phyloP scores from a whole-genome alignment of 2,888 invertebrate species.

The Drosophila testacea region DNA sequence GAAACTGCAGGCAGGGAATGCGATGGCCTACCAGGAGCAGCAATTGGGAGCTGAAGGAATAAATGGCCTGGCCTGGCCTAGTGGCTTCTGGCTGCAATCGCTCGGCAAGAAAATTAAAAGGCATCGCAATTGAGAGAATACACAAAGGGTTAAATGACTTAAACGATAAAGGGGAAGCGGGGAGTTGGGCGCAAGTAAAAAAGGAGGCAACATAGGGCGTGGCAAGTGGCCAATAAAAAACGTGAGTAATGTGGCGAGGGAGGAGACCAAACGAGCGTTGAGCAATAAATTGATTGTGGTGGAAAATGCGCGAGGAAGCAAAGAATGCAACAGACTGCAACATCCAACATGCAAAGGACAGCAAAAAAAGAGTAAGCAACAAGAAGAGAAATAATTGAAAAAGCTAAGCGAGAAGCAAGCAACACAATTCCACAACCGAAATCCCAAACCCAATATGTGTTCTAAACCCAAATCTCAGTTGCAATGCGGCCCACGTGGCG shows the following conservation, averaged over 20 bases:
- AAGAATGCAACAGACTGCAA: slow-evolving; percentile 16
- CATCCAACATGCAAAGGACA: slow-evolving; percentile 21
- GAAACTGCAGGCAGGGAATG: slow-evolving; percentile 49
- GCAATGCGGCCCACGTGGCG: slow-evolving; percentile 74
- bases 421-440: neutral
- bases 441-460: slow-evolving; percentile 2
- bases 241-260: slow-evolving; percentile 67
- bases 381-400: slow-evolving; percentile 12
- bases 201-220: slow-evolving; percentile 24
- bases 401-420: slow-evolving; percentile 5
- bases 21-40: slow-evolving; percentile 10
- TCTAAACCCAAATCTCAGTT: slow-evolving; percentile 47
- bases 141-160: slow-evolving; percentile 79
- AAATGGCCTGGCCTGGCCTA: slow-evolving; percentile 32
- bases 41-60: slow-evolving; percentile 1
- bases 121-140: slow-evolving; percentile 56
- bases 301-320: slow-evolving; percentile 15
- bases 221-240: slow-evolving; percentile 72
- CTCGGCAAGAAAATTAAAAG: slow-evolving; percentile 68
- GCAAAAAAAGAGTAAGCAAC: slow-evolving; percentile 32
- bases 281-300: slow-evolving; percentile 61
- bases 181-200: slow-evolving; percentile 1
- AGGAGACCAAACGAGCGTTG: slow-evolving; percentile 8
- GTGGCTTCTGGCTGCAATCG: slow-evolving; percentile 25
- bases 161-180: slow-evolving; percentile 33